phyloP scores from a whole-genome alignment of 2,113 vertebrate genomes.

The Pomatorhinus ruficollis region DNA sequence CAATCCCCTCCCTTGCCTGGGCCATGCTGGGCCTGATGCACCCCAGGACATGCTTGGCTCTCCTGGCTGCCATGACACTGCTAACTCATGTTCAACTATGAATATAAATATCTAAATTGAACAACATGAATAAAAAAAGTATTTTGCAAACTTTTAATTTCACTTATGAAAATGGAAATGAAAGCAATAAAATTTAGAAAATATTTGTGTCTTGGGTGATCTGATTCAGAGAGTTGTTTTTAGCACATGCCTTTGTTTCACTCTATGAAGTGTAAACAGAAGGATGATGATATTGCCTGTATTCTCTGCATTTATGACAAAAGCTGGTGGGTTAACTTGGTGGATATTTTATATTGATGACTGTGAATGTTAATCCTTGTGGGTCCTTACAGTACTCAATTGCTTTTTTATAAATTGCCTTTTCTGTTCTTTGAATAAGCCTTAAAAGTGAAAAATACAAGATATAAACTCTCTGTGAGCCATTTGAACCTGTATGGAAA shows the following conservation, averaged over 20 bases:
- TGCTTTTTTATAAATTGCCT: neutral
- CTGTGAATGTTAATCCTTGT: neutral
- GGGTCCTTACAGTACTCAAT: neutral
- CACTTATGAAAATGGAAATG: neutral
- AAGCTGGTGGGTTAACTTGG: neutral
- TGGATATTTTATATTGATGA: neutral
- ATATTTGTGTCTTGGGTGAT: neutral
- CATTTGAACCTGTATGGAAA: neutral
- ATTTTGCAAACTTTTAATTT: neutral
- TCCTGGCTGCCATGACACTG: neutral
- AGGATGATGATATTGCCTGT: neutral
- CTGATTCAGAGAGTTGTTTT: neutral
- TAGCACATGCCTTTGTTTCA: neutral
- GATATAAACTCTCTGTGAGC: neutral
- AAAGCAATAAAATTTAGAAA: neutral
- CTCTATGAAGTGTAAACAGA: neutral
- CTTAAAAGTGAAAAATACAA: neutral
- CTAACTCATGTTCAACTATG: neutral
- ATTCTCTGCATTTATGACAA: neutral
- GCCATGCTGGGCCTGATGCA: accelerated
- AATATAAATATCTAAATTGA: neutral
- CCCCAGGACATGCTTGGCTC: accelerated
- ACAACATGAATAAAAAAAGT: neutral
- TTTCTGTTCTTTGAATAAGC: neutral
- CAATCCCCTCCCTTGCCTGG: accelerated